A percentile compares a stretch with the other conserved stretches of the same genome.
Evolutionary conservation across 2,113 vertebrate genomes (phyloP).

Genomic region (Microtus pennsylvanicus): DNA sequence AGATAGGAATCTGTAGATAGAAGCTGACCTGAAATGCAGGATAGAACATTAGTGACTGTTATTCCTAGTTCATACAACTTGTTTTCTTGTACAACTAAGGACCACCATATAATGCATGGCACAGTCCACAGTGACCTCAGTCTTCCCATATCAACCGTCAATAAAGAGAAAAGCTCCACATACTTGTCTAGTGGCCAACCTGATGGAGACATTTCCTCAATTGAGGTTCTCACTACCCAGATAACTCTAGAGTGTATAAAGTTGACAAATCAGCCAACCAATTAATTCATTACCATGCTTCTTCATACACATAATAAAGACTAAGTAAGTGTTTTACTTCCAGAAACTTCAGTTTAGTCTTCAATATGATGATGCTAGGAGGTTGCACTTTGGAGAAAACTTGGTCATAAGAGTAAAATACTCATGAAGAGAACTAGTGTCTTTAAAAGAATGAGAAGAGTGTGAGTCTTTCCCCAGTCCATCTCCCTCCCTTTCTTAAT

Average conservation of each 20-base stretch:
- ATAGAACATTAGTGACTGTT: neutral
- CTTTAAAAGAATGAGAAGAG: neutral
- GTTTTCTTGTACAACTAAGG: neutral
- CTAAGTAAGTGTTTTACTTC: neutral
- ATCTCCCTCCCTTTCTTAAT: neutral
- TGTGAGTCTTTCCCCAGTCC: too few species aligned
- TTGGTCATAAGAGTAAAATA: neutral
- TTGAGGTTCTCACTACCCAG: neutral
- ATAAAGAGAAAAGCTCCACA: neutral
- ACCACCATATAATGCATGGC: neutral
- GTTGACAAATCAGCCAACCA: neutral
- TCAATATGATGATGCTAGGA: neutral
- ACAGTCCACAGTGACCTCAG: fast-evolving
- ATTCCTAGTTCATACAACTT: neutral
- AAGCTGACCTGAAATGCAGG: neutral
- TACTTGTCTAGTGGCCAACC: neutral
- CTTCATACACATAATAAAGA: neutral
- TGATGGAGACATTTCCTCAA: neutral
- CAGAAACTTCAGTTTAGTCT: neutral
- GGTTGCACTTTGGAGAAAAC: neutral
- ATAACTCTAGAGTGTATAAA: neutral
- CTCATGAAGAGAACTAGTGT: neutral
- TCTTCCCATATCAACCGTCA: neutral
- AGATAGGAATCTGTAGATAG: neutral
- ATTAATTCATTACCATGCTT: neutral